Evolutionary conservation across 2,888 invertebrate species (phyloP).

Genomic region (Drosophila longiperda): DNA sequence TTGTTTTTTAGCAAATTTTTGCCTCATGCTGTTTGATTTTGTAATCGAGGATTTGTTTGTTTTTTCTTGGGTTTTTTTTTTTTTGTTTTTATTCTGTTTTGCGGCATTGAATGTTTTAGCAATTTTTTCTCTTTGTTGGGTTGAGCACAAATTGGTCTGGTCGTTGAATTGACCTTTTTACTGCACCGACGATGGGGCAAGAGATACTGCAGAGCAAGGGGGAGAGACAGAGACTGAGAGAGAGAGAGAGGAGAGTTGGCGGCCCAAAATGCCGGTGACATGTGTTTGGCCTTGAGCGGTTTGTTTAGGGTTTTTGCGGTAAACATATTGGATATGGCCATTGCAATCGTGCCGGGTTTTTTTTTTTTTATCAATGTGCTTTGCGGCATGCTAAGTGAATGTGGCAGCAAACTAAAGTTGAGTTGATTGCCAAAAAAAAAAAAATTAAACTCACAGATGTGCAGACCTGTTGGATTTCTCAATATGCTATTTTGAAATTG

Average conservation of each 20-base stretch:
- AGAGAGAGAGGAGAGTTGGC: constrained; percentile 11
- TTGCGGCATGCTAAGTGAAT: constrained; percentile 34
- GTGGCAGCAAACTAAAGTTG: constrained; percentile 18
- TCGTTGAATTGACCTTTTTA: constrained; percentile 75
- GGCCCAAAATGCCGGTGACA: constrained; percentile 61
- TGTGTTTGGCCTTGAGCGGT: constrained; percentile 80
- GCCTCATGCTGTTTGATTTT: constrained; percentile 74
- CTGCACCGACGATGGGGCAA: constrained; percentile 22
- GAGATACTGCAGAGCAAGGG: background rate
- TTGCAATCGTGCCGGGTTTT: background rate
- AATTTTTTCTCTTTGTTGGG: constrained; percentile 38
- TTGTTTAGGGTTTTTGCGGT: constrained; percentile 64
- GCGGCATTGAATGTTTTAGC: constrained; percentile 53
- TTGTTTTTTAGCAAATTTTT: constrained; percentile 58
- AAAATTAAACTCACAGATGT: background rate
- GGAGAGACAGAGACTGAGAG: background rate
- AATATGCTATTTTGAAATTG: constrained; percentile 40
- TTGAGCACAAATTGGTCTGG: constrained; percentile 72
- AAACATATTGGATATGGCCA: constrained; percentile 11
- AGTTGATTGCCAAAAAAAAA: constrained; percentile 36
- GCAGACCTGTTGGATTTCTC: constrained; percentile 56
- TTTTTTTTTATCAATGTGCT: constrained; percentile 13
- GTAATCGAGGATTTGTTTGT: constrained; percentile 80
- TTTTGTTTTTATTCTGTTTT: constrained; percentile 23
- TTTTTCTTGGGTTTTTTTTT: constrained; percentile 37